Percentiles rank a stretch among this genome's conserved stretches.
Evolutionary conservation across 2,888 invertebrate genomes (phyloP).

Genomic region (Xylophagus ater): DNA sequence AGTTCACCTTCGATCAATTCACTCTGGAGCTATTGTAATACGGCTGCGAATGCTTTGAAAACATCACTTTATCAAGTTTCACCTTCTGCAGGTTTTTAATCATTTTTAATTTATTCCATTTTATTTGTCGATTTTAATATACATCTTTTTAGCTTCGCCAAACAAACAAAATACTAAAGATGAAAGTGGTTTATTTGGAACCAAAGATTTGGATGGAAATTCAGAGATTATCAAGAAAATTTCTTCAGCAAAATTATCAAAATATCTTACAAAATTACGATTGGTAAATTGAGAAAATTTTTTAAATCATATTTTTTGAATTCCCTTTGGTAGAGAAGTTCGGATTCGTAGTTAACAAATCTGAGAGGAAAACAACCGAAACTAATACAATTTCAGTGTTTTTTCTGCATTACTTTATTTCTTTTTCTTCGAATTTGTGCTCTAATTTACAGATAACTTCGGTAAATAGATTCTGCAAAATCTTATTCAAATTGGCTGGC

Average conservation of each 20-base stretch:
- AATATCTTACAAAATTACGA: conserved; percentile 68
- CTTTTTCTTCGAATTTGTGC: no score
- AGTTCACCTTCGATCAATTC: conserved; percentile 30
- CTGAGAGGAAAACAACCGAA: no score
- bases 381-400: no score
- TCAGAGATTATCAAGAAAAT: conserved; percentile 37
- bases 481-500: no score
- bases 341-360: no score
- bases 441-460: no score
- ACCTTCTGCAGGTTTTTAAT: conserved; percentile 25
- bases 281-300: conserved; percentile 53
- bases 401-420: no score
- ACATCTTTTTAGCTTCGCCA: conserved; percentile 26
- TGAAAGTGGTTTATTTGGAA: conserved; percentile 25
- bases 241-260: conserved; percentile 52
- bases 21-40: conserved; percentile 39
- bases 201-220: conserved; percentile 30
- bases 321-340: no score
- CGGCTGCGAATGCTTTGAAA: conserved; percentile 33
- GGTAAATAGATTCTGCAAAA: no score
- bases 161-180: conserved; percentile 30
- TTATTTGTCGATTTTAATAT: not conserved
- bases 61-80: conserved; percentile 36
- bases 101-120: not conserved
- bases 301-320: no score